Percentiles rank a stretch among this genome's conserved stretches.
These are phyloP conservation scores for Bovichtus variegatus DNA, from an alignment of 2,797 vertebrate species.

Conservation along the genomic window DNA sequence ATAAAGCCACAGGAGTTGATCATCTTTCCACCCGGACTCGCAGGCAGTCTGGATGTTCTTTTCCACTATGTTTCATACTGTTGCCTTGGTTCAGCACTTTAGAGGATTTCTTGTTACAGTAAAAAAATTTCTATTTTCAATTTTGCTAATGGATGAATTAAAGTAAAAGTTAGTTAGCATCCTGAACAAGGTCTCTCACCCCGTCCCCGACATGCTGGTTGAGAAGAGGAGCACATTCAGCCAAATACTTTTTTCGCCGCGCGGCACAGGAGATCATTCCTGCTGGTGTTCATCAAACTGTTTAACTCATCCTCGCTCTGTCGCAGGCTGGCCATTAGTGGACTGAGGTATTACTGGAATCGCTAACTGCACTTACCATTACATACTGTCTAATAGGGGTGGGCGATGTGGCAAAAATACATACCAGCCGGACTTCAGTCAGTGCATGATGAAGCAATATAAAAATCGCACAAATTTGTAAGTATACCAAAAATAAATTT, in stretches of 20 bases:
- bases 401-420: no score
- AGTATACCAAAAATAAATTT: no score
- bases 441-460: no score
- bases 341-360: not conserved
- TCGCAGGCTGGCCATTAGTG: not conserved
- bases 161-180: not conserved
- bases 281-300: not conserved
- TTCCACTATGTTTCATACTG: constrained; percentile 15
- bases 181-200: not conserved
- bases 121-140: not conserved
- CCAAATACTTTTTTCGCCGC: no score
- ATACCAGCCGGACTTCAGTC: no score
- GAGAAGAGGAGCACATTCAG: no score
- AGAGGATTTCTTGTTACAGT: not conserved
- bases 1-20: not conserved
- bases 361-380: not conserved
- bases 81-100: no score
- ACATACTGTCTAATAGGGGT: no score
- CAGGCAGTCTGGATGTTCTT: not conserved
- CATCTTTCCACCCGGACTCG: constrained; percentile 6
- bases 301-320: not conserved
- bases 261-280: not conserved
- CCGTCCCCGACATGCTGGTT: not conserved
- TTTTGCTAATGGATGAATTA: not conserved
- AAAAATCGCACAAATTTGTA: no score